These are phyloP conservation scores for Troides aeacus DNA, from an alignment of 2,888 invertebrate genomes.

Conservation along the genomic window DNA sequence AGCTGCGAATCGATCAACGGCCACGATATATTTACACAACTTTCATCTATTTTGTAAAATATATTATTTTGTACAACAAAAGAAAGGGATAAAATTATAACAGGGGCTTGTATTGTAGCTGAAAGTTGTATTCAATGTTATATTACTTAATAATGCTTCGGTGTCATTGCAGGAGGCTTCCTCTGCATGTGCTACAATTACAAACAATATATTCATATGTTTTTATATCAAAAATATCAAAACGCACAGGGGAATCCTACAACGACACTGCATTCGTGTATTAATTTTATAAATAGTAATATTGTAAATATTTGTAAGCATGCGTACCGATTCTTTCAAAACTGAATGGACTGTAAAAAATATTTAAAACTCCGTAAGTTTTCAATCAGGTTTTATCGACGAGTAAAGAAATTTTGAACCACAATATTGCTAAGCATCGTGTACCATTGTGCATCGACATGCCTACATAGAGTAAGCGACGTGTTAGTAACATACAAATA, in stretches of 20 bases:
- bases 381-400: constrained; percentile 34
- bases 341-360: constrained; percentile 67
- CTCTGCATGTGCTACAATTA: neutral
- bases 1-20: constrained; percentile 22
- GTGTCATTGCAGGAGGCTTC: constrained; percentile 18
- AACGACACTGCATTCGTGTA: constrained; percentile 8
- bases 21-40: constrained; percentile 19
- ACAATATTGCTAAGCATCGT: constrained; percentile 53
- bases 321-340: constrained; percentile 71
- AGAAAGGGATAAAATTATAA: constrained; percentile 6
- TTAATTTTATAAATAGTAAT: constrained; percentile 25
- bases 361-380: constrained; percentile 51
- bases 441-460: constrained; percentile 63
- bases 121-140: constrained; percentile 18
- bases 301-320: constrained; percentile 44
- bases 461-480: constrained; percentile 62
- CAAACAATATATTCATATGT: neutral
- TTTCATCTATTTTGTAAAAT: constrained; percentile 10
- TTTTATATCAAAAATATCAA: neutral
- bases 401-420: constrained; percentile 20
- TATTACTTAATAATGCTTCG: constrained; percentile 2
- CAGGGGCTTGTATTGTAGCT: neutral
- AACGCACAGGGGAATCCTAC: constrained; percentile 6
- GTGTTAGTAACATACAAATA: constrained; percentile 50
- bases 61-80: constrained; percentile 1